Percentiles rank a stretch among this genome's conserved stretches.
Evolutionary conservation across 2,888 invertebrate species (phyloP).

Genomic region (Folsomia manolachei): DNA sequence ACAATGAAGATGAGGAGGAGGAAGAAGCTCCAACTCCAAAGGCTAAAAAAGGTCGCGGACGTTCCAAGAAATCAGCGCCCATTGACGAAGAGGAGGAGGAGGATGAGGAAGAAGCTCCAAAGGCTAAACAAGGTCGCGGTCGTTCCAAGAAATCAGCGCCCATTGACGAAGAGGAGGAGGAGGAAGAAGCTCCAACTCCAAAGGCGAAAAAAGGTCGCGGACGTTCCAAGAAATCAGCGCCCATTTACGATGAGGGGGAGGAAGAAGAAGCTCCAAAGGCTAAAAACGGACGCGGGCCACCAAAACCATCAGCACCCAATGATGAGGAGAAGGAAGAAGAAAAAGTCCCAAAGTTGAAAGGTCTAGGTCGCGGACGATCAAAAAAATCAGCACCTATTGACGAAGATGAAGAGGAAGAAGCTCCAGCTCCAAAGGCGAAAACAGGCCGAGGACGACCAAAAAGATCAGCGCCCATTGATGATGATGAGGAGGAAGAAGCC

Average conservation of each 20-base stretch:
- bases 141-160: background rate
- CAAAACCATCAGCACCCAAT: no score
- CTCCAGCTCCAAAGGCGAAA: background rate
- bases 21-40: constrained; percentile 3
- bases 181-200: background rate
- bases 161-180: background rate
- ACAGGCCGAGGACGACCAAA: background rate
- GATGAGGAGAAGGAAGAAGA: no score
- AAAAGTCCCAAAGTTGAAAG: background rate
- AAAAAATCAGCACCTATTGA: background rate
- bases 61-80: background rate
- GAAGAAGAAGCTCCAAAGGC: constrained; percentile 3
- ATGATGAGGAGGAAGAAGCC: background rate
- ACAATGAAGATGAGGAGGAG: background rate
- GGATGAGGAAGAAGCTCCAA: background rate
- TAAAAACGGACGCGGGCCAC: background rate
- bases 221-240: background rate
- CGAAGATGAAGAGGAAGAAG: no score
- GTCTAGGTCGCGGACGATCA: no score
- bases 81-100: background rate
- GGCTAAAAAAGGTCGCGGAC: background rate
- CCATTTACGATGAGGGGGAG: background rate
- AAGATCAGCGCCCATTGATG: background rate
- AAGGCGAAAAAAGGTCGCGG: background rate
- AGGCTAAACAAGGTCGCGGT: background rate